Evolutionary conservation across 1,140 invertebrate genomes (phyloP).

Genomic region (Bombus difficillimus): DNA sequence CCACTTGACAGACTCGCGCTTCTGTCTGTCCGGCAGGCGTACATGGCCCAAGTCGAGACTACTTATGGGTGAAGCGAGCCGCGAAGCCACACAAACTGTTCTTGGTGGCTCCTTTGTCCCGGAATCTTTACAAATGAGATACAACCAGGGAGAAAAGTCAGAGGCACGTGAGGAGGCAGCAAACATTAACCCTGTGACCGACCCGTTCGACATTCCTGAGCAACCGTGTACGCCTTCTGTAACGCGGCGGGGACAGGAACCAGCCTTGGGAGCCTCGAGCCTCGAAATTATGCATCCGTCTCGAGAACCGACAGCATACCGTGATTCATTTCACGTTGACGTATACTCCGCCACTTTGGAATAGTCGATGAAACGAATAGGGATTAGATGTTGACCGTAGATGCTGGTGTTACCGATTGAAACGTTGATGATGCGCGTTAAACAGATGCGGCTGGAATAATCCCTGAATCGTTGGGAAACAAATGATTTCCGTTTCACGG

Average conservation of each 20-base stretch:
- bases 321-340: constrained; percentile 65
- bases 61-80: constrained; percentile 65
- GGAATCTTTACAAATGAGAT: constrained; percentile 80
- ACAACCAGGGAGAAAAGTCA: constrained; percentile 62
- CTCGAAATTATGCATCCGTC: constrained; percentile 70
- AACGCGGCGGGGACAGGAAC: constrained; percentile 1
- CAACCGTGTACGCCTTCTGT: constrained; percentile 39
- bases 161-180: constrained; percentile 65
- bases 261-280: neutral
- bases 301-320: constrained; percentile 19
- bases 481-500: constrained; percentile 3
- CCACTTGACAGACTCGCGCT: constrained; percentile 81
- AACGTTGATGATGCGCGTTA: constrained; percentile 26
- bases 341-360: neutral
- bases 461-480: neutral
- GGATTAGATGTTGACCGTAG: constrained; percentile 16
- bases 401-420: constrained; percentile 32
- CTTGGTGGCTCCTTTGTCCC: constrained; percentile 75
- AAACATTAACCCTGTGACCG: constrained; percentile 63
- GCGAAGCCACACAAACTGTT: constrained; percentile 75
- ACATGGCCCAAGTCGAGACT: constrained; percentile 20
- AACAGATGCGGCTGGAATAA: constrained; percentile 12
- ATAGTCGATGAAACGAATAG: constrained; percentile 11
- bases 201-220: constrained; percentile 72
- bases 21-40: constrained; percentile 75